Evolutionary conservation across 2,797 vertebrate genomes (phyloP).

Genomic region (Cynopterus sphinx): DNA sequence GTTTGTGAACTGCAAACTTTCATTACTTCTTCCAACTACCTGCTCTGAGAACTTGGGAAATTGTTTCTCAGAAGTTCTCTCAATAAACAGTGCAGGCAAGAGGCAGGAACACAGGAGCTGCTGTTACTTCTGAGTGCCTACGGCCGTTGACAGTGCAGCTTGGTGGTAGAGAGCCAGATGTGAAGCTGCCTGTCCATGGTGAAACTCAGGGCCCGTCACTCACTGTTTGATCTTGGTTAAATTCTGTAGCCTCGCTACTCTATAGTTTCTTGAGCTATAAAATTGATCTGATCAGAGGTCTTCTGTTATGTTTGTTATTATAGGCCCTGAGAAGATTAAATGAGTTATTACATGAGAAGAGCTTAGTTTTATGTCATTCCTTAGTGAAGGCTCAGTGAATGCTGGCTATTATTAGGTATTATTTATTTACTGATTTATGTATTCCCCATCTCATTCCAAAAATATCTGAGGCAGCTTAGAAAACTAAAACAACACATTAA

Average conservation of each 20-base stretch:
- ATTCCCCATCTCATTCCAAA: not conserved
- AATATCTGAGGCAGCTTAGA: not conserved
- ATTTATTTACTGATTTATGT: not conserved
- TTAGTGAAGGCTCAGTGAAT: not conserved
- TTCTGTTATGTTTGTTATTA: not conserved
- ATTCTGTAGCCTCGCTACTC: no score
- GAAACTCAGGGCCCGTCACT: accelerated
- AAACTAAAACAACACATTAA: not conserved
- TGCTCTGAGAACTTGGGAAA: not conserved
- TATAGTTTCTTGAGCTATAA: not conserved
- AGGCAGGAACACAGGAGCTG: not conserved
- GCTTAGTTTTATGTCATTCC: no score
- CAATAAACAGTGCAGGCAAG: not conserved
- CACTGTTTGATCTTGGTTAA: not conserved
- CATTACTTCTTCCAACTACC: not conserved
- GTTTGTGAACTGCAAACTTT: not conserved
- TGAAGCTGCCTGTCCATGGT: no score
- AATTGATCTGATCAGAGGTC: not conserved
- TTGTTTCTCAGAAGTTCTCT: not conserved
- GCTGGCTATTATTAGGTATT: not conserved
- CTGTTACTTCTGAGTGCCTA: not conserved
- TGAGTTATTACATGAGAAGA: not conserved
- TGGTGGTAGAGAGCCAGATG: not conserved
- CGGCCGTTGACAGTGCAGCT: not conserved
- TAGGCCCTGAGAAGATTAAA: not conserved